Conservation (phyloP, 1,140 invertebrate genomes). For the Reticulitermes speratus region DNA sequence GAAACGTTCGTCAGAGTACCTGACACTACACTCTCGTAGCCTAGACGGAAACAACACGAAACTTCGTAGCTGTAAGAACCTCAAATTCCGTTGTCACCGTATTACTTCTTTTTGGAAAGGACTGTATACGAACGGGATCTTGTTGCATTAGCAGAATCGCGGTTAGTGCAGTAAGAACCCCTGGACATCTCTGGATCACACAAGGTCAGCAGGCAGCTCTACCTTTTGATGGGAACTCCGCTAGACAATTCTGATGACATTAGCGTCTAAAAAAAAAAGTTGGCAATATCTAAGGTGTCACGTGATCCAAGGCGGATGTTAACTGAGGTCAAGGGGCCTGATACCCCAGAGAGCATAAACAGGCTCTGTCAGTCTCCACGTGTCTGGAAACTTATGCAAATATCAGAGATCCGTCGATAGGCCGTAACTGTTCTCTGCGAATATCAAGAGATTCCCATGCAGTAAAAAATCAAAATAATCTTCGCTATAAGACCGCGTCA, state of each 20-base stretch:
- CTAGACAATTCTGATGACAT: constrained; percentile 2
- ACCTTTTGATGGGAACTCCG: not conserved
- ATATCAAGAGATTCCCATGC: no score
- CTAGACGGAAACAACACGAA: no score
- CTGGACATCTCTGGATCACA: not conserved
- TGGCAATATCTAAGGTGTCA: not conserved
- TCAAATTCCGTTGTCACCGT: no score
- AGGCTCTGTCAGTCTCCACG: not conserved
- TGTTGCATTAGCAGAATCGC: not conserved
- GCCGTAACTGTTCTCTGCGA: no score
- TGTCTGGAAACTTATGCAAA: no score
- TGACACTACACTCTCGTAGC: no score
- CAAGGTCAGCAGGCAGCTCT: not conserved
- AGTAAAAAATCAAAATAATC: no score
- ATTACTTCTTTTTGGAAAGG: not conserved
- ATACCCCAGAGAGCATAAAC: not conserved
- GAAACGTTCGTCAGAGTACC: no score
- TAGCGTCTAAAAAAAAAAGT: not conserved
- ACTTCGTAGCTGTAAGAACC: no score
- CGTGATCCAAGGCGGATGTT: constrained; percentile 2
- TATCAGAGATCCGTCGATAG: no score
- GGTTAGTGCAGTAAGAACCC: not conserved
- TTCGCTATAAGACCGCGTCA: no score
- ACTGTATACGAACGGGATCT: not conserved
- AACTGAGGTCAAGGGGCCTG: not conserved